Evolutionary conservation across 2,113 vertebrate species (phyloP).

Genomic region (Ciconia maguari): DNA sequence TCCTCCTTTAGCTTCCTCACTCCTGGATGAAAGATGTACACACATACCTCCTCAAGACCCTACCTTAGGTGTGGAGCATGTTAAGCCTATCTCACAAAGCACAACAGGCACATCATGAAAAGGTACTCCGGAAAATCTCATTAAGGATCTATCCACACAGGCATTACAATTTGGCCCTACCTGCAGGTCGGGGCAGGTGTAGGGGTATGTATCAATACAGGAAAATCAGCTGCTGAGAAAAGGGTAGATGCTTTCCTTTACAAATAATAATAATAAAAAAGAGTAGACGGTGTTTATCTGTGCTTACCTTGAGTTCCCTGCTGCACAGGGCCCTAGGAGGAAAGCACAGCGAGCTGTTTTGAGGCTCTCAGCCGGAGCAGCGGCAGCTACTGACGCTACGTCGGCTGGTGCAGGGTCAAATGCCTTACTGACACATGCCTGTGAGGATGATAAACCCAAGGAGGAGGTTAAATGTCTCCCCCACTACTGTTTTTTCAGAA

Average conservation of each 20-base stretch:
- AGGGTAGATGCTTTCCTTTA: neutral
- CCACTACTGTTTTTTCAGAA: neutral
- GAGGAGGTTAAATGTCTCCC: constrained; percentile 6
- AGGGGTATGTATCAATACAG: accelerated
- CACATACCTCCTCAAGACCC: neutral
- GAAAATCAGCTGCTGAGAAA: neutral
- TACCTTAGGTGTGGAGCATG: accelerated
- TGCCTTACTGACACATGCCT: neutral
- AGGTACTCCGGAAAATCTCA: neutral
- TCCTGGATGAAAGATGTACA: neutral
- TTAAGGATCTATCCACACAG: neutral
- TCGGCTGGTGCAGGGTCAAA: neutral
- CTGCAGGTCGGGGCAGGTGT: neutral
- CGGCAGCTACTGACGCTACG: accelerated
- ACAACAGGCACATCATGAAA: neutral
- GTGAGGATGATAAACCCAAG: constrained; percentile 11
- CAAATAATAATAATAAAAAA: neutral
- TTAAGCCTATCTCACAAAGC: neutral
- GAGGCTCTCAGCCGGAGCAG: neutral
- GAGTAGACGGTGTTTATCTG: neutral
- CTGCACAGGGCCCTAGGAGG: neutral
- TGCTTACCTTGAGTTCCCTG: neutral
- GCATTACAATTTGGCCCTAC: neutral
- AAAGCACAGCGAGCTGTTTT: neutral
- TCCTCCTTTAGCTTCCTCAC: neutral